A percentile compares a stretch with the other conserved stretches of the same genome.
These are phyloP conservation scores for Lingula anatina DNA, from an alignment of 2,888 invertebrate species.

Conservation along the genomic window DNA sequence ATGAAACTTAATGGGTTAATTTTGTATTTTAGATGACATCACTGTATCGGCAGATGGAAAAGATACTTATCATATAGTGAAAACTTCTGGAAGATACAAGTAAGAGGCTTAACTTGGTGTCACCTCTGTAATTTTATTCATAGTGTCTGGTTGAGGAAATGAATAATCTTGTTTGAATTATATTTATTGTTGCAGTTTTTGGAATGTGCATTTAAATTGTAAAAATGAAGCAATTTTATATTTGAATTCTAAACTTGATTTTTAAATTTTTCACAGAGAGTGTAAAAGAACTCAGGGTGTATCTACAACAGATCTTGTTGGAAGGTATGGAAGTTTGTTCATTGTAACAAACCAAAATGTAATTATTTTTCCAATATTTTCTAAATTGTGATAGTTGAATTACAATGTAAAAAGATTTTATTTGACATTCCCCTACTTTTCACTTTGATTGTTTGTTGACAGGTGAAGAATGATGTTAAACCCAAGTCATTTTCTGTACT, in stretches of 20 bases:
- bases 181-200: neutral
- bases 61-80: slow-evolving; percentile 89
- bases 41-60: slow-evolving; percentile 91
- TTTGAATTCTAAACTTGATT: neutral
- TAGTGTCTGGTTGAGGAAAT: neutral
- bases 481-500: too few relatives aligned
- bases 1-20: too few relatives aligned
- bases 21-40: slow-evolving; percentile 74
- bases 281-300: slow-evolving; percentile 94
- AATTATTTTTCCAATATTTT: too few relatives aligned
- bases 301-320: slow-evolving; percentile 95
- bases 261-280: slow-evolving; percentile 64
- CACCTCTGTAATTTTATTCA: neutral
- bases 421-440: too few relatives aligned
- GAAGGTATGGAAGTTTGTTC: slow-evolving; percentile 50
- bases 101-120: slow-evolving; percentile 50
- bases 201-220: slow-evolving; percentile 3
- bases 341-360: neutral
- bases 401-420: too few relatives aligned
- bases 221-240: too few relatives aligned
- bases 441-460: too few relatives aligned
- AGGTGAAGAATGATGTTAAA: too few relatives aligned
- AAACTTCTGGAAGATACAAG: slow-evolving; percentile 86
- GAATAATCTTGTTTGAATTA: too few relatives aligned
- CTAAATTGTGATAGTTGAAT: too few relatives aligned